Conservation (phyloP, 2,113 vertebrate genomes). For the Camelus dromedarius region DNA sequence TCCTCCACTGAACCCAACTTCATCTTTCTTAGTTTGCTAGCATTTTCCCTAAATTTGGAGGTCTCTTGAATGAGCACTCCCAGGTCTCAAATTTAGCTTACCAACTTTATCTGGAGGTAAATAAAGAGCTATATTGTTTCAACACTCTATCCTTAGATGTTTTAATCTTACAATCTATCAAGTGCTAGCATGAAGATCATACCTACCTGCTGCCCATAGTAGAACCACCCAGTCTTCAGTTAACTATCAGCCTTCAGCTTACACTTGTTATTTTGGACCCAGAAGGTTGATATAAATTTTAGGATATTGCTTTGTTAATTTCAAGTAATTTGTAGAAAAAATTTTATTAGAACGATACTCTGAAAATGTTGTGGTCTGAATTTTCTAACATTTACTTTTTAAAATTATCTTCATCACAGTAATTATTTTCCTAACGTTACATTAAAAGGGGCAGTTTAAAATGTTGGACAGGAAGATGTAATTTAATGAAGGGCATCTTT, state of each 20-base stretch:
- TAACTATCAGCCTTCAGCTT: not conserved
- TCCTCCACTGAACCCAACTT: not conserved
- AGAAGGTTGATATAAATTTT: constrained; percentile 30
- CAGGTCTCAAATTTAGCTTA: not conserved
- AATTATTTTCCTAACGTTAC: constrained; percentile 72
- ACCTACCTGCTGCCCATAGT: not conserved
- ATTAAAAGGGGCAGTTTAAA: constrained; percentile 76
- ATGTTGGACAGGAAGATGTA: constrained; percentile 64
- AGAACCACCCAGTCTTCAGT: not conserved
- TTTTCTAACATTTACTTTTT: constrained; percentile 77
- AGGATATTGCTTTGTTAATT: constrained; percentile 42
- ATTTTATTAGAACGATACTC: constrained; percentile 28
- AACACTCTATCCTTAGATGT: not conserved
- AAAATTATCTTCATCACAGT: constrained; percentile 69
- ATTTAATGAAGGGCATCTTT: constrained; percentile 81
- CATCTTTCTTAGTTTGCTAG: not conserved
- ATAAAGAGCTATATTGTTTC: not conserved
- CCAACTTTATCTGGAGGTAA: not conserved
- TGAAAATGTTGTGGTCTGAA: constrained; percentile 67
- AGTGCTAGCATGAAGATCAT: not conserved
- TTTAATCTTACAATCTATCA: not conserved
- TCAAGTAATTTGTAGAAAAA: constrained; percentile 36
- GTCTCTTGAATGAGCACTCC: not conserved
- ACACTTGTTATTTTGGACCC: not conserved
- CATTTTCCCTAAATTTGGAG: not conserved